A percentile compares a stretch with the other conserved stretches of the same genome.
Evolutionary conservation across 2,113 vertebrate genomes (phyloP).

Genomic region (Sinocyclocheilus maitianheensis): DNA sequence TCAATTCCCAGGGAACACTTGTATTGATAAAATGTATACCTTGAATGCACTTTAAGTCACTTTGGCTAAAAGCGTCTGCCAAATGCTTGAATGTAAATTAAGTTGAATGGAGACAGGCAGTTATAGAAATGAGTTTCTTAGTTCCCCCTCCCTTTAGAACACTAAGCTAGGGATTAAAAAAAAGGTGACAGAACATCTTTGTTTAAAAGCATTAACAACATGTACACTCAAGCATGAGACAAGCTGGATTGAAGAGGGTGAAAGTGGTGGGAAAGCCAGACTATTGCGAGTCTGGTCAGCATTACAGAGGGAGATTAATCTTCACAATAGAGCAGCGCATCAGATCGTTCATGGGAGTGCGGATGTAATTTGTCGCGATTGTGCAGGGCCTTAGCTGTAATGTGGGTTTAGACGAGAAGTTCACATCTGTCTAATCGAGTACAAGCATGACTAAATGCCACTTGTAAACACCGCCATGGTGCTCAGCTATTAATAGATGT

Average conservation of each 20-base stretch:
- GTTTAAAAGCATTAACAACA: conserved; percentile 24
- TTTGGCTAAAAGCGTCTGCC: conserved; percentile 2
- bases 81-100: conserved; percentile 22
- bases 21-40: conserved; percentile 2
- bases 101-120: background rate
- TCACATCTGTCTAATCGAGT: conserved; percentile 46
- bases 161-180: background rate
- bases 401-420: conserved; percentile 30
- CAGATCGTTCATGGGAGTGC: conserved; percentile 6
- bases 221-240: conserved; percentile 2
- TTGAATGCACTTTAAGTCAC: background rate
- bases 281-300: conserved; percentile 37
- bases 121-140: background rate
- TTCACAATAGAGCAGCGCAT: background rate
- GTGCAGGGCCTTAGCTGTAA: background rate
- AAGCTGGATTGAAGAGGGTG: conserved; percentile 33
- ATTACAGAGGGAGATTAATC: conserved; percentile 15
- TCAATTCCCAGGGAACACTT: background rate
- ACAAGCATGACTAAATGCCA: conserved; percentile 33
- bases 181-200: background rate
- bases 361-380: conserved; percentile 37
- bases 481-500: conserved; percentile 32
- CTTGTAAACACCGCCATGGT: conserved; percentile 35
- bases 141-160: background rate
- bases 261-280: conserved; percentile 24